Conservation (phyloP, 2,797 vertebrate species). For the Parambassis ranga region DNA sequence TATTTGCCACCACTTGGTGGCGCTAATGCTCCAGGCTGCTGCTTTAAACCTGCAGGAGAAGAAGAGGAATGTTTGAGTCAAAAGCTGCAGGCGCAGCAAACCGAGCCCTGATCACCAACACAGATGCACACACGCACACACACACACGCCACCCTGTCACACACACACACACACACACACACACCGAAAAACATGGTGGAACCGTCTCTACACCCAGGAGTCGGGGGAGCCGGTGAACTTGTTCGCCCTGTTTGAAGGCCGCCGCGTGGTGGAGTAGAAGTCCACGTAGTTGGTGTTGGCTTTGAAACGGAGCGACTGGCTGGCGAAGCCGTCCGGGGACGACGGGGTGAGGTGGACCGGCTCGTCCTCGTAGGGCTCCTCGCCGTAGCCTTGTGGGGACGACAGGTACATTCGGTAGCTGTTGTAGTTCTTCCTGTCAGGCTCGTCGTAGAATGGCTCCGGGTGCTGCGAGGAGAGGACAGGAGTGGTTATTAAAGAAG, state of each 20-base stretch:
- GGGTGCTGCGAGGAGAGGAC: slow-evolving; percentile 81
- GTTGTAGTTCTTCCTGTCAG: slow-evolving; percentile 90
- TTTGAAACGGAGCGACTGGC: slow-evolving; percentile 91
- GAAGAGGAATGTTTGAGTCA: too few relatives aligned
- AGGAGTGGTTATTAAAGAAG: not conserved
- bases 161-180: slow-evolving; percentile 15
- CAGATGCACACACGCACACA: slow-evolving; percentile 45
- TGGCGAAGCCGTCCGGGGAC: slow-evolving; percentile 84
- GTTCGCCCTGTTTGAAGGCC: slow-evolving; percentile 92
- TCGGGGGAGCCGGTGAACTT: slow-evolving; percentile 97
- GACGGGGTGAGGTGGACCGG: slow-evolving; percentile 87
- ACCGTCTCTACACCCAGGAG: slow-evolving; percentile 92
- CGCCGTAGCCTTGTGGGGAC: slow-evolving; percentile 92
- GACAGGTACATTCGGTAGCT: slow-evolving; percentile 92
- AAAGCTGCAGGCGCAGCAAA: slow-evolving; percentile 44
- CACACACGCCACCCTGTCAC: slow-evolving; percentile 23
- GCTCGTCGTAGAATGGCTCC: slow-evolving; percentile 92
- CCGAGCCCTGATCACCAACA: slow-evolving; percentile 35
- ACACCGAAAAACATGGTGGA: slow-evolving; percentile 18
- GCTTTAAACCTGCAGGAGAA: too few relatives aligned
- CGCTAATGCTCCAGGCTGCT: too few relatives aligned
- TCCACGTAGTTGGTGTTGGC: slow-evolving; percentile 96
- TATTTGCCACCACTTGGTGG: too few relatives aligned
- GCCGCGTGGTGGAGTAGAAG: slow-evolving; percentile 96
- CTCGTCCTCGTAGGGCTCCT: slow-evolving; percentile 92